Base-by-base conservation (phyloP, 2,888 invertebrate genomes). In the Bombyx huttoni region DNA sequence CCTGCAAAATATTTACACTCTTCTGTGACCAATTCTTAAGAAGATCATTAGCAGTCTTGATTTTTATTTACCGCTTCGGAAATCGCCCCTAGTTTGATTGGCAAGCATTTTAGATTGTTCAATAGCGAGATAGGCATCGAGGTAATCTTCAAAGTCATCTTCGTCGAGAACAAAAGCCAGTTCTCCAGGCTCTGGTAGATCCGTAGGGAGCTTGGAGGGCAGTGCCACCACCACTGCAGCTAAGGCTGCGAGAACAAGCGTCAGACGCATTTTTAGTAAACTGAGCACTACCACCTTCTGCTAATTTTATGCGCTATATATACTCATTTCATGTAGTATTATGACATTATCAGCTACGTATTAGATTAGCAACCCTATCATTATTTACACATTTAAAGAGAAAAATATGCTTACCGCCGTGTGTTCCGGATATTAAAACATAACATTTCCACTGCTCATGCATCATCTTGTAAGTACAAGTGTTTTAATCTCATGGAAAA, bases 121-220 rank as follows among this genome's bases (percentile, higher is more conserved):
- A n/a, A 62, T 54, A 46, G 61, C 77, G 12, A 89, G 70, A 84
- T 84, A 89, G 8, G 61, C 59, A 49, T 88, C 88, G 7, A 87
- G 70, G 53, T 88, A 87, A 53, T 87, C 86, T 56, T 89, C 88
- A 54, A 86, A 89, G 13, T 83, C 81, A 3, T 89, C 86, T 66
- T 89, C 89, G 51, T 68, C 70, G 40, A 87, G 71, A 40, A 78
- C 57, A 47, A 78, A 61, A 6, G 81, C 83, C 40, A 88, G 58
- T 12, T 82, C 64, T 3, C 75, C 73, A 1, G 88, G 89, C 52
- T 82, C 78, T 2, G 80, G 78, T 51, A 79, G 53, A 10, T 70
- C 59, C 2, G 68, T 54, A 1, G 79, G 78, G 51, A 79, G 53
- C 12, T 70, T 59, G 2, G 68, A 54, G 24, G 75, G 73, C 47